Conservation (phyloP, 2,888 invertebrate species). For the Rhimphoctona megacephalus region DNA sequence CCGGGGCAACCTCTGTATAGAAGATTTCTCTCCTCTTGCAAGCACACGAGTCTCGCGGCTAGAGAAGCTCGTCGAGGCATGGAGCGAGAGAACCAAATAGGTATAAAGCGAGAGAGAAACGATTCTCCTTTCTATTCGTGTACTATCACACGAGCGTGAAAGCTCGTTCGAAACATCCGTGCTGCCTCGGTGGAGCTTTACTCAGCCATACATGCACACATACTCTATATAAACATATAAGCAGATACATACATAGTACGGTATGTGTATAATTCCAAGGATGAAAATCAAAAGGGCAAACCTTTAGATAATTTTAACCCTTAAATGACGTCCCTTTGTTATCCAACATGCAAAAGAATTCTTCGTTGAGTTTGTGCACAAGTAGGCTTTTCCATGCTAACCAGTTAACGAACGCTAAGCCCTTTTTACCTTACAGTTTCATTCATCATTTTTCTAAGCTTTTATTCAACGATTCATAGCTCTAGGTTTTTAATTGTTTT, state of each 20-base stretch:
- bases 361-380: neutral
- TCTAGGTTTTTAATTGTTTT: neutral
- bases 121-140: slow-evolving; percentile 27
- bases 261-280: neutral
- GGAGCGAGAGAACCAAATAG: slow-evolving; percentile 45
- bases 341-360: slow-evolving; percentile 15
- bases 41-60: slow-evolving; percentile 53
- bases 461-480: neutral
- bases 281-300: slow-evolving; percentile 15
- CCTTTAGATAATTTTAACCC: neutral
- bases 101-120: slow-evolving; percentile 26
- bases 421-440: neutral
- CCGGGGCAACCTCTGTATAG: slow-evolving; percentile 46
- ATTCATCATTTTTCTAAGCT: neutral
- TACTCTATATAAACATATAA: slow-evolving; percentile 23
- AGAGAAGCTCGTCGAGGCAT: slow-evolving; percentile 54
- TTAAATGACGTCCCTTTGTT: neutral
- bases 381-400: neutral
- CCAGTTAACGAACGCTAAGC: neutral
- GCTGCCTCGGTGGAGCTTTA: slow-evolving; percentile 46
- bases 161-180: slow-evolving; percentile 66
- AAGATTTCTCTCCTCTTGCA: slow-evolving; percentile 41
- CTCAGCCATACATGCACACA: slow-evolving; percentile 24
- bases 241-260: neutral
- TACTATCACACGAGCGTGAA: slow-evolving; percentile 59